Percentiles rank a stretch among this genome's conserved stretches.
These are phyloP conservation scores for Terebella lapidaria DNA, from an alignment of 2,888 invertebrate species.

Conservation along the genomic window DNA sequence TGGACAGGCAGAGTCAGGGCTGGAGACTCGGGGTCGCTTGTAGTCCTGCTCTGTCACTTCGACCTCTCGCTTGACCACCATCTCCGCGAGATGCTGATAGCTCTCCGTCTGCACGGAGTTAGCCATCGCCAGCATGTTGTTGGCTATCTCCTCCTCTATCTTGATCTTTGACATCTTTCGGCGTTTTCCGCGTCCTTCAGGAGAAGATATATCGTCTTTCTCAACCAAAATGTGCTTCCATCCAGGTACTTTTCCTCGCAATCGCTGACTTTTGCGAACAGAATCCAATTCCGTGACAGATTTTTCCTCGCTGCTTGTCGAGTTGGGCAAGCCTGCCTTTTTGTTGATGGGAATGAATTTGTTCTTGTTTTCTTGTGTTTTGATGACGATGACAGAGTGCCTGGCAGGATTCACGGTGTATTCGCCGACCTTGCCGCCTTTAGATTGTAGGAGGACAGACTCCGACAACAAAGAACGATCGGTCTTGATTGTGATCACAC, in stretches of 20 bases:
- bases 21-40: not conserved
- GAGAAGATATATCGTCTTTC: not conserved
- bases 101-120: not conserved
- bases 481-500: not conserved
- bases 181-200: not conserved
- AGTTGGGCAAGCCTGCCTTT: no score
- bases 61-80: not conserved
- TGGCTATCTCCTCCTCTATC: not conserved
- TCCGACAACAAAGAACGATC: not conserved
- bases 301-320: not conserved
- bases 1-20: not conserved
- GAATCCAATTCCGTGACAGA: not conserved
- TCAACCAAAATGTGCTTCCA: not conserved
- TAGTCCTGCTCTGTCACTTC: not conserved
- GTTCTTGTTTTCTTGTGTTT: not conserved
- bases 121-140: not conserved
- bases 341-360: not conserved
- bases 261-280: conserved; percentile 9
- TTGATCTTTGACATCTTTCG: not conserved
- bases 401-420: not conserved
- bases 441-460: not conserved
- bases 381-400: not conserved
- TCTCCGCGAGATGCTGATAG: no score
- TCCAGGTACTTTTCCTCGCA: conserved; percentile 12
- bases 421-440: not conserved